These are phyloP conservation scores for Periophthalmus magnuspinnatus DNA, from an alignment of 2,797 vertebrate species.

Conservation along the genomic window DNA sequence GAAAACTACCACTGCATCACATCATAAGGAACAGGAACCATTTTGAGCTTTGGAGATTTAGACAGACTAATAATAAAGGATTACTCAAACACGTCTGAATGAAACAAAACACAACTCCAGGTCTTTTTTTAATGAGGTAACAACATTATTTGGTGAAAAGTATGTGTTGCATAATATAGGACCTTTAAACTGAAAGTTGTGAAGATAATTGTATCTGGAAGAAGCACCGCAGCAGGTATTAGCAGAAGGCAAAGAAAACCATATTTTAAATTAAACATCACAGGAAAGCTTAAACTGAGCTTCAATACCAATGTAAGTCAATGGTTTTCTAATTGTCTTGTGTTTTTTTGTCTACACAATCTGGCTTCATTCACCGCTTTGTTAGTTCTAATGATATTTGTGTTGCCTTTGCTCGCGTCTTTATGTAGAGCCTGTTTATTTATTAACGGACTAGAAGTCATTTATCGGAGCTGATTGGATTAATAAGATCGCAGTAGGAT, in stretches of 20 bases:
- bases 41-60: too few relatives aligned
- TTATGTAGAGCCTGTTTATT: slow-evolving; percentile 13
- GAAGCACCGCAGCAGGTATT: not conserved
- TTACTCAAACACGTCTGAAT: too few relatives aligned
- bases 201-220: not conserved
- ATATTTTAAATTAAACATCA: not conserved
- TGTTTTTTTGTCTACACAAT: too few relatives aligned
- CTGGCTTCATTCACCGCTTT: too few relatives aligned
- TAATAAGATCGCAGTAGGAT: slow-evolving; percentile 32
- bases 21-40: too few relatives aligned
- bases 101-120: too few relatives aligned
- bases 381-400: not conserved
- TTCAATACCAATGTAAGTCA: not conserved
- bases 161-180: too few relatives aligned
- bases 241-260: not conserved
- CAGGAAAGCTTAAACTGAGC: not conserved
- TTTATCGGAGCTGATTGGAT: slow-evolving; percentile 44
- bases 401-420: not conserved
- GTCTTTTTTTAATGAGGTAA: too few relatives aligned
- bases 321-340: not conserved
- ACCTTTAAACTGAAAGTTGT: too few relatives aligned
- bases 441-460: slow-evolving; percentile 21
- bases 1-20: too few relatives aligned
- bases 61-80: too few relatives aligned
- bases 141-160: too few relatives aligned